phyloP scores from a whole-genome alignment of 2,888 invertebrate species.

The Parochlus steinenii region DNA sequence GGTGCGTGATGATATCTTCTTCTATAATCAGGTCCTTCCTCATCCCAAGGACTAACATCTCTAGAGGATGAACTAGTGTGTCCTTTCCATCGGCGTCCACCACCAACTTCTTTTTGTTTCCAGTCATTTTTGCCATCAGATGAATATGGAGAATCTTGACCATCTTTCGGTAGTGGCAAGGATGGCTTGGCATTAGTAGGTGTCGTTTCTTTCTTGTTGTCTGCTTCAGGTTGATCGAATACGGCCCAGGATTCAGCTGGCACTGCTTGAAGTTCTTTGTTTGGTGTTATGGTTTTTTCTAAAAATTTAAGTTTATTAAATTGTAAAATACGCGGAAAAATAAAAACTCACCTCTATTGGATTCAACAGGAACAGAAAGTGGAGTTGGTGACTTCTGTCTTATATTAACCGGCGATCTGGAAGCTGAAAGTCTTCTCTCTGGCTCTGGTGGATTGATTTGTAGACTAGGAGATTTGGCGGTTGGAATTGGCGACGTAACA shows the following conservation, averaged over 20 bases:
- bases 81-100: constrained; percentile 35
- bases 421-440: neutral
- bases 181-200: constrained; percentile 21
- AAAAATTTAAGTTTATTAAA: neutral
- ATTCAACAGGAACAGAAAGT: neutral
- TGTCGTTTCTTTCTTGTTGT: constrained; percentile 5
- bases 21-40: constrained; percentile 41
- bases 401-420: neutral
- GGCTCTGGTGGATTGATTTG: constrained; percentile 19
- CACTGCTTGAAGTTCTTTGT: constrained; percentile 14
- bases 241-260: constrained; percentile 40
- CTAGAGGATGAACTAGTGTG: constrained; percentile 57
- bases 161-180: constrained; percentile 24
- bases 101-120: constrained; percentile 29
- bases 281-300: constrained; percentile 11
- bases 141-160: constrained; percentile 56
- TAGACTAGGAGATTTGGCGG: constrained; percentile 22
- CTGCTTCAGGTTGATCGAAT: constrained; percentile 29
- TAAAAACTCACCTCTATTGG: neutral
- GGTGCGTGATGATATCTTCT: constrained; percentile 25
- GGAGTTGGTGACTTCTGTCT: neutral
- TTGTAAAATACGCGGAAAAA: constrained; percentile 1
- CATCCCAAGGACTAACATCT: constrained; percentile 69
- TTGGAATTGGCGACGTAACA: constrained; percentile 29
- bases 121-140: constrained; percentile 55